Conservation (phyloP, 2,113 vertebrate species). For the Pithys albifrons region DNA sequence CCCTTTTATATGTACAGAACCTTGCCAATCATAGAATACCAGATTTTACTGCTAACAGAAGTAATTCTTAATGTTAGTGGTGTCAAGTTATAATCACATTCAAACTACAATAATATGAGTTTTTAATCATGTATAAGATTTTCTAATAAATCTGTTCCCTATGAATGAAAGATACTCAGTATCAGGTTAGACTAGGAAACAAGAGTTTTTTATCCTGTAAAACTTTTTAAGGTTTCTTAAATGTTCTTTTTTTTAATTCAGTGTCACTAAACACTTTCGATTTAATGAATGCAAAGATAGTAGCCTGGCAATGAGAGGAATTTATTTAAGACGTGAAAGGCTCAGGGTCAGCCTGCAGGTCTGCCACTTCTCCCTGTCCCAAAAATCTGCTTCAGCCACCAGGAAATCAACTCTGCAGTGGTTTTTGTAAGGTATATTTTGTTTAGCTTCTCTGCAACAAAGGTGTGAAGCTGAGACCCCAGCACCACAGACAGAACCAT, state of each 20-base stretch:
- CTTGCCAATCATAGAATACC: background rate
- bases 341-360: background rate
- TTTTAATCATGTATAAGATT: background rate
- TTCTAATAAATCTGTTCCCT: background rate
- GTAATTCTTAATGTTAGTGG: background rate
- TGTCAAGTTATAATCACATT: background rate
- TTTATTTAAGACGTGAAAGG: background rate
- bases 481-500: background rate
- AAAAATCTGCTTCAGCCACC: background rate
- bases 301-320: background rate
- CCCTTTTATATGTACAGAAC: background rate
- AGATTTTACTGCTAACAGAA: background rate
- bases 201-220: rapidly evolving
- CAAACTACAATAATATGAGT: background rate
- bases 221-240: background rate
- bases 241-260: background rate
- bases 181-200: background rate
- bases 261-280: background rate
- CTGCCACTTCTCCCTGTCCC: background rate
- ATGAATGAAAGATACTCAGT: background rate
- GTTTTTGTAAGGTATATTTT: background rate
- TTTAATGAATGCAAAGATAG: background rate
- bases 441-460: background rate
- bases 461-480: background rate
- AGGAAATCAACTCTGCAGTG: background rate